phyloP scores from a whole-genome alignment of 2,113 vertebrate species.

The Neodon shergylaensis region DNA sequence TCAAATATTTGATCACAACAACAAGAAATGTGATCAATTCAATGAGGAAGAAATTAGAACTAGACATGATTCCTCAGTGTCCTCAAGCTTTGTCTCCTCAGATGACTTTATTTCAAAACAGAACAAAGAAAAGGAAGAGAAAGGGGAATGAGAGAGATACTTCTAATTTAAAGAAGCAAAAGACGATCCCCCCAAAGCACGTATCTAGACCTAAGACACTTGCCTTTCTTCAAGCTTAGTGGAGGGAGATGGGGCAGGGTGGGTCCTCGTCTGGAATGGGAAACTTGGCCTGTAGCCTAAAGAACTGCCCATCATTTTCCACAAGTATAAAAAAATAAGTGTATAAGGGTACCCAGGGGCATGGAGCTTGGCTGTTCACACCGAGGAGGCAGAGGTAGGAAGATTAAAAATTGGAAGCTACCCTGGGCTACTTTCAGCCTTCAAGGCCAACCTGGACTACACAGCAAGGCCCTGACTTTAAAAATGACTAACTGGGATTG shows the following conservation, averaged over 20 bases:
- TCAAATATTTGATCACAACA: not conserved
- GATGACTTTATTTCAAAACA: not conserved
- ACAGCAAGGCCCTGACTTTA: not conserved
- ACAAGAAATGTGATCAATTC: not conserved
- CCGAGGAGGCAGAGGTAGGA: not conserved
- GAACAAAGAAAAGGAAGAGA: not conserved
- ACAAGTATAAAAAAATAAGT: not conserved
- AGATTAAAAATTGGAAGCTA: not conserved
- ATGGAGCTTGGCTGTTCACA: not conserved
- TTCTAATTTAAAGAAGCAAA: not conserved
- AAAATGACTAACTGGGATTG: not conserved
- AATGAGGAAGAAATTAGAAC: not conserved
- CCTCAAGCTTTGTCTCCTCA: not conserved
- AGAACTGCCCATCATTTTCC: not conserved
- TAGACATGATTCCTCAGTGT: not conserved
- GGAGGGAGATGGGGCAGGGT: not conserved
- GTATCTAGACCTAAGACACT: not conserved
- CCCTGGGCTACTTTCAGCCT: not conserved
- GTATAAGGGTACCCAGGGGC: not conserved
- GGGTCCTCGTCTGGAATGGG: not conserved
- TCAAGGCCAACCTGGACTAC: not conserved
- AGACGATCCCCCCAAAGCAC: not conserved
- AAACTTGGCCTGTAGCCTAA: not conserved
- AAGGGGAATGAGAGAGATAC: not conserved
- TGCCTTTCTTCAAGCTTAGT: not conserved